Percentiles rank a stretch among this genome's conserved stretches.
phyloP scores from a whole-genome alignment of 2,888 invertebrate species.

The Drosophila yooni region DNA sequence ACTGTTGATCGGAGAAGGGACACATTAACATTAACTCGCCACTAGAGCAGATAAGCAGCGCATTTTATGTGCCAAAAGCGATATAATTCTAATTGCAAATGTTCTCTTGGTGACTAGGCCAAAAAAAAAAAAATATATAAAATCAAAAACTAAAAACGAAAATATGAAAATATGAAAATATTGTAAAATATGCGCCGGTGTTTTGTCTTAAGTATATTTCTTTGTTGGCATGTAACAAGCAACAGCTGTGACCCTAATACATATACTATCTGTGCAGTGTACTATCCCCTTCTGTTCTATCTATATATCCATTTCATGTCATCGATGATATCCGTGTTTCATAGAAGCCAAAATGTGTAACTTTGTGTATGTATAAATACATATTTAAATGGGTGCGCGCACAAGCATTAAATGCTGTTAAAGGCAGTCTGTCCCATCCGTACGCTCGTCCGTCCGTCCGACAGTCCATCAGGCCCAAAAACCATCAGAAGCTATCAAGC shows the following conservation, averaged over 20 bases:
- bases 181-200: not conserved
- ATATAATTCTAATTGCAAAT: slow-evolving; percentile 59
- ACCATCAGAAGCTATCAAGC: slow-evolving; percentile 55
- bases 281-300: slow-evolving; percentile 20
- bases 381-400: slow-evolving; percentile 35
- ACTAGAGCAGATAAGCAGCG: slow-evolving; percentile 18
- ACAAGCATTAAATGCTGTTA: slow-evolving; percentile 55
- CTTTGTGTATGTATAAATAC: not conserved
- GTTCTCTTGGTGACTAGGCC: slow-evolving; percentile 20
- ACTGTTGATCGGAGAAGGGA: slow-evolving; percentile 14
- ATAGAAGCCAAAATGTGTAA: slow-evolving; percentile 17
- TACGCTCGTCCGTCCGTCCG: not conserved
- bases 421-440: slow-evolving; percentile 33
- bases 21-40: slow-evolving; percentile 36
- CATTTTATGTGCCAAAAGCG: slow-evolving; percentile 58
- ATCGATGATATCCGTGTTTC: slow-evolving; percentile 33
- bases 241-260: slow-evolving; percentile 26
- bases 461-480: slow-evolving; percentile 44
- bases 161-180: not conserved
- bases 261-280: not conserved
- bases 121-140: not conserved
- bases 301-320: slow-evolving; percentile 36
- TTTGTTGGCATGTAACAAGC: slow-evolving; percentile 15
- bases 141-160: slow-evolving; percentile 3
- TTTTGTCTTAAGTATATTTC: not conserved